Evolutionary conservation across 1,140 invertebrate genomes (phyloP).

Genomic region (Drosophila murphyi): DNA sequence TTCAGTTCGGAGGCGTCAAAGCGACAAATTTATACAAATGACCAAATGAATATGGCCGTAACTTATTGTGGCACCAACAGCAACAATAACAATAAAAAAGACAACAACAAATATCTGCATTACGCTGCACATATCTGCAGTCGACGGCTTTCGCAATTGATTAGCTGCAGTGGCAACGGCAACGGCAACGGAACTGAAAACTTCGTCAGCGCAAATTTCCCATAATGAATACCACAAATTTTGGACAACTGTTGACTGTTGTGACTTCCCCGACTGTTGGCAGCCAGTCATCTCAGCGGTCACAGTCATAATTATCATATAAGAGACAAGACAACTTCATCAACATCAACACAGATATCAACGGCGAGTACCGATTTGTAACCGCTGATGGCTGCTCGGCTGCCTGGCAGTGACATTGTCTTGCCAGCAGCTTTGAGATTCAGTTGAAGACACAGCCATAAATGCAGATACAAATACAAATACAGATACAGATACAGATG

Average conservation of each 20-base stretch:
- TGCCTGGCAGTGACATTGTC: slow-evolving; percentile 49
- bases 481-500: slow-evolving; percentile 4
- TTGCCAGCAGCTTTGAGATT: slow-evolving; percentile 11
- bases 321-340: background rate
- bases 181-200: background rate
- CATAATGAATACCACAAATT: slow-evolving; percentile 27
- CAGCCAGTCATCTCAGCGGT: slow-evolving; percentile 27
- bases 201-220: slow-evolving; percentile 24
- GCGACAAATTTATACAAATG: slow-evolving; percentile 20
- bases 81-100: slow-evolving; percentile 6
- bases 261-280: background rate
- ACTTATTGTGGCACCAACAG: slow-evolving; percentile 2
- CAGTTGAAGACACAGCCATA: background rate
- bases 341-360: slow-evolving; percentile 17
- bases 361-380: background rate
- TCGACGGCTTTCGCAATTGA: slow-evolving; percentile 30
- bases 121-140: slow-evolving; percentile 32
- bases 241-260: slow-evolving; percentile 7
- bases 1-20: slow-evolving; percentile 13
- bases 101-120: slow-evolving; percentile 8
- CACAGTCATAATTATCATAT: slow-evolving; percentile 27
- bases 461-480: slow-evolving; percentile 5
- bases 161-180: slow-evolving; percentile 13
- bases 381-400: slow-evolving; percentile 5
- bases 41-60: background rate